Evolutionary conservation across 2,888 invertebrate species (phyloP).

Genomic region (Acleris cristana): DNA sequence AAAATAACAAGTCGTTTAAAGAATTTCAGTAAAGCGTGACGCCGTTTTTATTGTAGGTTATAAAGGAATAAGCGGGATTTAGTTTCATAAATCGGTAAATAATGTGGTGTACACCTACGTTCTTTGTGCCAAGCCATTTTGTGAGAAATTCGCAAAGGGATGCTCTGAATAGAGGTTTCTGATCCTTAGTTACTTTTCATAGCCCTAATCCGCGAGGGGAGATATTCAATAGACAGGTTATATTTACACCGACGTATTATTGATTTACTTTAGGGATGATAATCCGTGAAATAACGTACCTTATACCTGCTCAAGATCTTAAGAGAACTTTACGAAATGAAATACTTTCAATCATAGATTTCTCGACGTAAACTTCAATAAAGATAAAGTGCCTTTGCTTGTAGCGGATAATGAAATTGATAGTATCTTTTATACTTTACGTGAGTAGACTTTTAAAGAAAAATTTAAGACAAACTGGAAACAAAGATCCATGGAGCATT

Average conservation of each 20-base stretch:
- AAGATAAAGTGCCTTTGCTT: background rate
- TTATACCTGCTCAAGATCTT: background rate
- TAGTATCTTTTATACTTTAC: background rate
- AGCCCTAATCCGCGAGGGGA: slow-evolving; percentile 48
- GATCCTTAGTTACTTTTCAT: slow-evolving; percentile 60
- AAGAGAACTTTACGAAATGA: background rate
- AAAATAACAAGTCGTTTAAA: too few species aligned
- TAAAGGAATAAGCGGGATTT: slow-evolving; percentile 1
- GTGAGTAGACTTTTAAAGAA: too few species aligned
- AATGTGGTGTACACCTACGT: slow-evolving; percentile 27
- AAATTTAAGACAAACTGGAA: too few species aligned
- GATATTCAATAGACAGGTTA: slow-evolving; percentile 47
- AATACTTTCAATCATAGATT: background rate
- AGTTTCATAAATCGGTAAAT: slow-evolving; percentile 5
- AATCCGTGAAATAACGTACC: slow-evolving; percentile 22
- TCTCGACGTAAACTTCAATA: background rate
- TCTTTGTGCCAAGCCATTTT: slow-evolving; percentile 59
- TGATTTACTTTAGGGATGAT: slow-evolving; percentile 31
- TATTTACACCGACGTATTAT: slow-evolving; percentile 31
- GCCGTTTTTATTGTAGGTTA: too few species aligned
- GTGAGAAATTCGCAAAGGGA: slow-evolving; percentile 57
- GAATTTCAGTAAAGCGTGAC: too few species aligned
- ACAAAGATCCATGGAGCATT: too few species aligned
- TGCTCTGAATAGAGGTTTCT: slow-evolving; percentile 58
- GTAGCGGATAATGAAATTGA: background rate